Base-by-base conservation (phyloP, 1,140 invertebrate species). In the Megathymus violae region DNA sequence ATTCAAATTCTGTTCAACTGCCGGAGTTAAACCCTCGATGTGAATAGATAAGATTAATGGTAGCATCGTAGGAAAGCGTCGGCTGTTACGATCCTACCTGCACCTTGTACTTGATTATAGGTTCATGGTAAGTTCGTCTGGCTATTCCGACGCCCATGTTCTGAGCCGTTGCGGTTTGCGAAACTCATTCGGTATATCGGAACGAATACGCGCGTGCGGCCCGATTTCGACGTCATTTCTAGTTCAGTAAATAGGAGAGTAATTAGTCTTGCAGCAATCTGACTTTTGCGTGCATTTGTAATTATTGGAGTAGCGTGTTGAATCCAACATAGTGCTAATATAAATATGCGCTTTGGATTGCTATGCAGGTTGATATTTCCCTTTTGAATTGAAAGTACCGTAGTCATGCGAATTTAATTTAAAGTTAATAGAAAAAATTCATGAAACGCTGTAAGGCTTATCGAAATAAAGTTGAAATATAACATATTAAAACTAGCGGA, bases 21-120 rank as follows among this genome's bases (percentile, higher is more conserved):
- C 51, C 46, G 62, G 63, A 48, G 76, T 62, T 69, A 68, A 78
- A 67, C 71, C 67, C 48, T 64, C 66, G 71, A 69, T 70, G 69
- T 80, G 76, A 82, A 85, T 84, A 81, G 82, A 85, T 84, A 84
- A 84, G 80, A 82, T 85, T 80, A 83, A 81, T 85, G 66, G 67
- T 56, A 64, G 74, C 66, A 51, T 69, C 52, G 74, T 71, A 64
- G 62, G 66, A 47, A 76, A 69, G 65, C 67, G 66, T 51, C 74
- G 58, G 69, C 58, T 44, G 48, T 59, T 13, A 13, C 52, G 59
- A 44, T 58, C 70, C 69, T 74, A 67, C 61, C 76, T 62, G 62
- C 48, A 62, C 50, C 71, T 67, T 58, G 52, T 62, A 41, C 31
- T 65, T 66, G 59, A 69, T 66, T 66, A 59, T 41, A 62, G 62